Evolutionary conservation across 2,113 vertebrate species (phyloP).

Genomic region (Cairina moschata): DNA sequence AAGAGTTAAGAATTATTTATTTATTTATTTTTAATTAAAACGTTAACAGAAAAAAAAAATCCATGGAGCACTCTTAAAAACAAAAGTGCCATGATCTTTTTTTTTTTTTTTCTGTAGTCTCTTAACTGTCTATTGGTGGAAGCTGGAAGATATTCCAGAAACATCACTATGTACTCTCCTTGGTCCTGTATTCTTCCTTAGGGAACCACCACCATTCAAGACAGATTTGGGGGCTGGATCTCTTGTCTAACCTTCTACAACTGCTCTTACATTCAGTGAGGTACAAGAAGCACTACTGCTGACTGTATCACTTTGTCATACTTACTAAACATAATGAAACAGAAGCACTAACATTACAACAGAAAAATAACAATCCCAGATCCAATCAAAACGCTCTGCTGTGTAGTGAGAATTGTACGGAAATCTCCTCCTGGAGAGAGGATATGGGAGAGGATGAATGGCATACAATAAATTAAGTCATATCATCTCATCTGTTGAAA

Average conservation of each 20-base stretch:
- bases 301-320: background rate
- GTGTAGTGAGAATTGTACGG: rapidly evolving
- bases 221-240: background rate
- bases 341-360: background rate
- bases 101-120: background rate
- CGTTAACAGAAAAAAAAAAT: background rate
- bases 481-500: background rate
- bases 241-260: background rate
- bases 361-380: background rate
- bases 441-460: background rate
- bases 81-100: background rate
- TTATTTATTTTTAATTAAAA: background rate
- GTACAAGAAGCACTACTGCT: background rate
- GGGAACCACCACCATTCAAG: background rate
- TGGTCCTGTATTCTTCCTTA: background rate
- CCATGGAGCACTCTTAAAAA: background rate
- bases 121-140: background rate
- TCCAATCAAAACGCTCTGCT: background rate
- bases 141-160: background rate
- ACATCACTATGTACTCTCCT: background rate
- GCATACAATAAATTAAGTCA: background rate
- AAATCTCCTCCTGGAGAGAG: background rate
- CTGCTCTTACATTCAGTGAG: background rate
- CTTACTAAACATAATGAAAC: background rate
- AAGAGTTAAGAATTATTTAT: background rate